Percentiles rank a stretch among this genome's conserved stretches.
Evolutionary conservation across 2,888 invertebrate species (phyloP).

Genomic region (Leptothorax acervorum): DNA sequence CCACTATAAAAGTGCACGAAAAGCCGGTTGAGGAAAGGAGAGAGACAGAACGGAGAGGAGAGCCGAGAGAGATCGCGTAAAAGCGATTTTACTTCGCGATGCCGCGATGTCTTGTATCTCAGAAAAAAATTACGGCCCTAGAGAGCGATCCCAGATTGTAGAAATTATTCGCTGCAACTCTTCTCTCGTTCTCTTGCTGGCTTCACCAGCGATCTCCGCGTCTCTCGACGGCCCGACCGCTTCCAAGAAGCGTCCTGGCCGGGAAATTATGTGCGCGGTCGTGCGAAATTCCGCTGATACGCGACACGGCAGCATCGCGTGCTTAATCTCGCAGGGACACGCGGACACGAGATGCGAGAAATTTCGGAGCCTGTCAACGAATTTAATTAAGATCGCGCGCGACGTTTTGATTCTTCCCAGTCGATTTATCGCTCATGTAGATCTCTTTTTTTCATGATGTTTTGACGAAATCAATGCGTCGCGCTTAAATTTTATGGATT

Average conservation of each 20-base stretch:
- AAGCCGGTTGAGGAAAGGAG: slow-evolving; percentile 17
- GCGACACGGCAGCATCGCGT: slow-evolving; percentile 11
- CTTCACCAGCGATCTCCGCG: slow-evolving; percentile 45
- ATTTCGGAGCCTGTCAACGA: slow-evolving; percentile 1
- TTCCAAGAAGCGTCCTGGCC: slow-evolving; percentile 58
- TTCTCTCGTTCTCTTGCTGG: slow-evolving; percentile 37
- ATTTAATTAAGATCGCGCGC: slow-evolving; percentile 11
- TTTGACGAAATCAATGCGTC: not conserved
- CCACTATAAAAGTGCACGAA: slow-evolving; percentile 30
- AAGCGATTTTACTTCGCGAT: slow-evolving; percentile 57
- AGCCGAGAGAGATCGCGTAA: slow-evolving; percentile 58
- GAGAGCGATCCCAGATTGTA: slow-evolving; percentile 72
- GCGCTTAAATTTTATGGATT: not conserved
- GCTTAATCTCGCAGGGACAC: slow-evolving; percentile 21
- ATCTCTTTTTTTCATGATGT: not conserved
- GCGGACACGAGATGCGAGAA: not conserved
- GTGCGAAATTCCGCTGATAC: slow-evolving; percentile 39
- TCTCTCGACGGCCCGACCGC: slow-evolving; percentile 24
- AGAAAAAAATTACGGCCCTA: slow-evolving; percentile 66
- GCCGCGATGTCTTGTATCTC: slow-evolving; percentile 59
- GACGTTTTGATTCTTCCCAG: not conserved
- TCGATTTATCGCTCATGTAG: not conserved
- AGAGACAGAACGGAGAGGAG: slow-evolving; percentile 23
- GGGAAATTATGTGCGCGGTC: slow-evolving; percentile 54
- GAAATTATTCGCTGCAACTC: slow-evolving; percentile 66